Conservation (phyloP, 2,797 vertebrate species). For the Cichlasoma orientale region DNA sequence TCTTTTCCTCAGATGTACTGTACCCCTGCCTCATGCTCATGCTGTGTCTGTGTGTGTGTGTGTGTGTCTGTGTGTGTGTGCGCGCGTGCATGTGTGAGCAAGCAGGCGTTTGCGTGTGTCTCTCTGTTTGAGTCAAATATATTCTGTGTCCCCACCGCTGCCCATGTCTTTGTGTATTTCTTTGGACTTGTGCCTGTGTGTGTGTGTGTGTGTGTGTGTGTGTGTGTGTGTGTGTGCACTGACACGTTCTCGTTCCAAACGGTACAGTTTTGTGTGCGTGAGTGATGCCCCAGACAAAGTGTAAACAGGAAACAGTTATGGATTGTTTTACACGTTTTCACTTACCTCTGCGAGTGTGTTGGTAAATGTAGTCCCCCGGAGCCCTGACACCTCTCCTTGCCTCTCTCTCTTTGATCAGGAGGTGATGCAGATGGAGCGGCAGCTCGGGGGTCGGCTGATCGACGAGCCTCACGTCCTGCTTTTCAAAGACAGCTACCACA, state of each 20-base stretch:
- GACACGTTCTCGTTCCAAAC: slow-evolving; percentile 4
- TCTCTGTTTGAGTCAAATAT: neutral
- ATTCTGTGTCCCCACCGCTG: neutral
- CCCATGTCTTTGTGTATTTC: neutral
- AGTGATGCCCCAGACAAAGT: slow-evolving; percentile 13
- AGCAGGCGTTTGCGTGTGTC: neutral
- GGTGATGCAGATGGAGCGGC: slow-evolving; percentile 97
- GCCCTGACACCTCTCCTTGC: slow-evolving; percentile 25
- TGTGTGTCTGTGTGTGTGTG: slow-evolving; percentile 1
- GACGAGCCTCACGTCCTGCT: slow-evolving; percentile 94
- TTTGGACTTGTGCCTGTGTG: slow-evolving; percentile 1
- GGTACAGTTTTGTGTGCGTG: slow-evolving; percentile 7
- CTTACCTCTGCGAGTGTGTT: slow-evolving; percentile 31
- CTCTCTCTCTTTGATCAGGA: slow-evolving; percentile 80
- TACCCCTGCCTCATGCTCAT: slow-evolving; percentile 15
- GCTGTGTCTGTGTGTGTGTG: slow-evolving; percentile 12
- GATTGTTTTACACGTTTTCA: slow-evolving; percentile 43
- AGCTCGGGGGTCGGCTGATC: slow-evolving; percentile 96
- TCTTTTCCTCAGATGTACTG: slow-evolving; percentile 42
- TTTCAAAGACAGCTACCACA: slow-evolving; percentile 99
- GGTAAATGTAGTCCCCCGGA: slow-evolving; percentile 32
- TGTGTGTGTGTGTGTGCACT: neutral
- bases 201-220: too few relatives aligned
- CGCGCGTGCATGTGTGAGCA: neutral
- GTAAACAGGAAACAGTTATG: slow-evolving; percentile 37